Evolutionary conservation across 2,113 vertebrate genomes (phyloP).

Genomic region (Neogobius melanostomus): DNA sequence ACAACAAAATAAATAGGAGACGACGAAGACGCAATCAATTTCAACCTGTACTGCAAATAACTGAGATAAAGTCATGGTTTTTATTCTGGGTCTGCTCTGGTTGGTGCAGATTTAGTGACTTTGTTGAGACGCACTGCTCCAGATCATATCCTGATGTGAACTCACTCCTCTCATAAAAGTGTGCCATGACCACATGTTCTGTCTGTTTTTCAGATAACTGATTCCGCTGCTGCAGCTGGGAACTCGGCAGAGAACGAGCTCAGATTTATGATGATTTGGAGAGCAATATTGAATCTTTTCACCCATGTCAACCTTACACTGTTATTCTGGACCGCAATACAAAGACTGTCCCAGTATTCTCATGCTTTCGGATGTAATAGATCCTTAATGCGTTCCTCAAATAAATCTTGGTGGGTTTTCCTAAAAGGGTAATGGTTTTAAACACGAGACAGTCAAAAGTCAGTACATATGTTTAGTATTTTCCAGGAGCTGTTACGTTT

Average conservation of each 20-base stretch:
- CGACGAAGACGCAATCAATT: no score
- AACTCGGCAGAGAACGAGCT: not conserved
- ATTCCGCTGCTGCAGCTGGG: constrained; percentile 30
- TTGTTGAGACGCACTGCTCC: not conserved
- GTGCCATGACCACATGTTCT: constrained; percentile 4
- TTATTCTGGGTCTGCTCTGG: no score
- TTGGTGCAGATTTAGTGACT: no score
- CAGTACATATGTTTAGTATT: no score
- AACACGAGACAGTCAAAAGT: no score
- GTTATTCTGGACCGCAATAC: not conserved
- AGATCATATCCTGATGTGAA: not conserved
- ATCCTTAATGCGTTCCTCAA: not conserved
- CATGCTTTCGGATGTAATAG: not conserved
- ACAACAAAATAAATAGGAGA: no score
- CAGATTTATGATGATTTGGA: constrained; percentile 8
- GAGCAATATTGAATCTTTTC: not conserved
- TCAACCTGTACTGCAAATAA: no score
- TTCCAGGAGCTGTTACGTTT: no score
- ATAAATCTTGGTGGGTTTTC: no score
- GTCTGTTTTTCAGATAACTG: constrained; percentile 80
- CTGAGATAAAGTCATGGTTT: no score
- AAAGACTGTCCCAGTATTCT: not conserved
- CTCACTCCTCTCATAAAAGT: not conserved
- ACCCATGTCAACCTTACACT: not conserved
- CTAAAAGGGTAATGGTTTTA: no score